Conservation (phyloP, 2,113 vertebrate species). For the Catharus bicknelli region DNA sequence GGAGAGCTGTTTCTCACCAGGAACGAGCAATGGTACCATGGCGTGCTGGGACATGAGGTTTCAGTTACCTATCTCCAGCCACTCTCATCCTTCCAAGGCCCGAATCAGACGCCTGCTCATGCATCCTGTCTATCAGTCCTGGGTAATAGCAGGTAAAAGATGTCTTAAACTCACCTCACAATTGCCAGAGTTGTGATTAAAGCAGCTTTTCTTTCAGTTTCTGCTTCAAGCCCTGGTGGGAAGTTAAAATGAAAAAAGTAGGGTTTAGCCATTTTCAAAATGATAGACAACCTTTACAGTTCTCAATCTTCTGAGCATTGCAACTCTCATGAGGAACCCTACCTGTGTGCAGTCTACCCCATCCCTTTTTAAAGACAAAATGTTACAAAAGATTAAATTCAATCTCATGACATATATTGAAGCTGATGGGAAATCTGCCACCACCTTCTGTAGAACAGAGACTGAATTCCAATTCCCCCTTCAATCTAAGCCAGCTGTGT, state of each 20-base stretch:
- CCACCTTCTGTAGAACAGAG: background rate
- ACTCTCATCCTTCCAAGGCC: constrained; percentile 91
- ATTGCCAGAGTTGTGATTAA: background rate
- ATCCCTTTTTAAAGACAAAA: background rate
- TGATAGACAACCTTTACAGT: background rate
- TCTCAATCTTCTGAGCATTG: background rate
- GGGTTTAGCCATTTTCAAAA: background rate
- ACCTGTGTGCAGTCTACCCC: background rate
- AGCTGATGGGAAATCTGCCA: background rate
- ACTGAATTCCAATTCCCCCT: background rate
- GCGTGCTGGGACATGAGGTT: constrained; percentile 99
- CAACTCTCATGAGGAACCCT: background rate
- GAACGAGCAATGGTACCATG: constrained; percentile 97
- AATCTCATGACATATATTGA: background rate
- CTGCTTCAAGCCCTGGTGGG: background rate
- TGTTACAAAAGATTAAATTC: background rate
- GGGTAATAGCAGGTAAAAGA: constrained; percentile 91
- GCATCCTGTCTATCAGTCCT: constrained; percentile 96
- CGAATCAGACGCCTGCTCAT: constrained; percentile 92
- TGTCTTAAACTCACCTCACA: background rate
- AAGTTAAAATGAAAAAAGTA: background rate
- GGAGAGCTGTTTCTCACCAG: constrained; percentile 67
- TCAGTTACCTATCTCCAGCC: constrained; percentile 96
- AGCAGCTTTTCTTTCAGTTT: background rate
- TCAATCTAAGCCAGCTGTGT: background rate